phyloP scores from a whole-genome alignment of 23 tunicate species.

The Halocynthia aurantium region DNA sequence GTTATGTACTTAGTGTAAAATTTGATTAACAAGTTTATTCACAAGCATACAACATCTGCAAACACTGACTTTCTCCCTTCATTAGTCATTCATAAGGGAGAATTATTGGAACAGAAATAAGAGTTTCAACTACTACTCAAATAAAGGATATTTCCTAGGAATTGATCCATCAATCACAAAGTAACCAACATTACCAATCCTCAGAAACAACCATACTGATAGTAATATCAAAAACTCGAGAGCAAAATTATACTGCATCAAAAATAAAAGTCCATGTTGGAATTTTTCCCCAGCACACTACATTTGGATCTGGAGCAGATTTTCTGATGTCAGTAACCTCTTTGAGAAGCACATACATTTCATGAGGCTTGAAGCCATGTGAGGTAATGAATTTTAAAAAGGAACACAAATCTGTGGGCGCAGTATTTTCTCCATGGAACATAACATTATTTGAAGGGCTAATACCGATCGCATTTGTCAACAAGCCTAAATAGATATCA shows the following conservation, averaged over 20 bases:
- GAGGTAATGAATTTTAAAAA: conserved; percentile 47
- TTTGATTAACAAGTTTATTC: too few relatives aligned
- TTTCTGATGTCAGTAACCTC: neutral
- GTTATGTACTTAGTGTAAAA: too few relatives aligned
- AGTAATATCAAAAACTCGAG: too few relatives aligned
- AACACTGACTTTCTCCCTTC: too few relatives aligned
- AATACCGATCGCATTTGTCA: conserved; percentile 29
- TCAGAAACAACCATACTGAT: too few relatives aligned
- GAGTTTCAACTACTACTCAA: too few relatives aligned
- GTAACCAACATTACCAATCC: too few relatives aligned
- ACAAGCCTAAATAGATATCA: conserved; percentile 50
- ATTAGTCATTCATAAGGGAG: too few relatives aligned
- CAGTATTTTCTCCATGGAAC: conserved; percentile 45
- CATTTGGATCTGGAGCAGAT: conserved; percentile 6
- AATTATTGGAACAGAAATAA: too few relatives aligned
- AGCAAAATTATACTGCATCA: conserved; percentile 11
- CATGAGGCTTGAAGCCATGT: conserved; percentile 22
- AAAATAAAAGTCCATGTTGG: conserved; percentile 4
- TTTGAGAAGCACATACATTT: conserved; percentile 15
- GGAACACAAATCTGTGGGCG: conserved; percentile 20
- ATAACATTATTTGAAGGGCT: conserved; percentile 6
- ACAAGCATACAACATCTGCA: too few relatives aligned
- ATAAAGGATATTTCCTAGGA: too few relatives aligned
- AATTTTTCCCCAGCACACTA: conserved; percentile 2
- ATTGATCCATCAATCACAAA: too few relatives aligned